phyloP scores from a whole-genome alignment of 2,888 invertebrate genomes.

The Hydraecia micacea region DNA sequence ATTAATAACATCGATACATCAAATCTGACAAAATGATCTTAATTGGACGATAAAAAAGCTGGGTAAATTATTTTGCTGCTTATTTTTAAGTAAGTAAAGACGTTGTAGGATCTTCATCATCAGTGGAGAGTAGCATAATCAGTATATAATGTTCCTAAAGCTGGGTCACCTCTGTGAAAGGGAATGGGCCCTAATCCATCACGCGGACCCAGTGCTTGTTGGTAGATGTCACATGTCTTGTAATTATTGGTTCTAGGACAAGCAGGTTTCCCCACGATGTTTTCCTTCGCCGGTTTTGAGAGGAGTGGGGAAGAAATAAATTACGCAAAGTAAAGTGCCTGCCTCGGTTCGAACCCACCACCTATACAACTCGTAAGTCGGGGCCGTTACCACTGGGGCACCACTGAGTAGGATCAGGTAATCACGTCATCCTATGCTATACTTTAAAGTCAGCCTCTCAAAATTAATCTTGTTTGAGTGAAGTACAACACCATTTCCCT shows the following conservation, averaged over 20 bases:
- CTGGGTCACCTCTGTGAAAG: not conserved
- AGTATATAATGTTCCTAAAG: too few relatives aligned
- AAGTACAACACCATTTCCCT: not conserved
- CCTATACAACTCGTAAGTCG: too few relatives aligned
- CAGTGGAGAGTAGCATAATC: not conserved
- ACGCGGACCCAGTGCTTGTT: too few relatives aligned
- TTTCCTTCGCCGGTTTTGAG: too few relatives aligned
- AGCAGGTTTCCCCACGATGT: too few relatives aligned
- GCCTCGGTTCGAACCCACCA: too few relatives aligned
- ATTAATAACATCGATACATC: constrained; percentile 40
- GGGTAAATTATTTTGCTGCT: constrained; percentile 9
- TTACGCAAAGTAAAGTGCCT: too few relatives aligned
- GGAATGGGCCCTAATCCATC: too few relatives aligned
- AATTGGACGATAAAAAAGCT: constrained; percentile 30
- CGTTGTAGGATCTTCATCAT: not conserved
- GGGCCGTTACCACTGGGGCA: too few relatives aligned
- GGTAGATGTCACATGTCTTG: too few relatives aligned
- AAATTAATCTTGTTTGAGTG: not conserved
- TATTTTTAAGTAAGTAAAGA: constrained; percentile 12
- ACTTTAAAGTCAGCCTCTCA: not conserved
- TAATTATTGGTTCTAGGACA: too few relatives aligned
- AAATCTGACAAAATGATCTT: constrained; percentile 39
- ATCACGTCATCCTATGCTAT: not conserved
- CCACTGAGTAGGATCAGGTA: not conserved
- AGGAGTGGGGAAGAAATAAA: too few relatives aligned